Conservation (phyloP, 2,888 invertebrate species). For the Entomobrya proxima region DNA sequence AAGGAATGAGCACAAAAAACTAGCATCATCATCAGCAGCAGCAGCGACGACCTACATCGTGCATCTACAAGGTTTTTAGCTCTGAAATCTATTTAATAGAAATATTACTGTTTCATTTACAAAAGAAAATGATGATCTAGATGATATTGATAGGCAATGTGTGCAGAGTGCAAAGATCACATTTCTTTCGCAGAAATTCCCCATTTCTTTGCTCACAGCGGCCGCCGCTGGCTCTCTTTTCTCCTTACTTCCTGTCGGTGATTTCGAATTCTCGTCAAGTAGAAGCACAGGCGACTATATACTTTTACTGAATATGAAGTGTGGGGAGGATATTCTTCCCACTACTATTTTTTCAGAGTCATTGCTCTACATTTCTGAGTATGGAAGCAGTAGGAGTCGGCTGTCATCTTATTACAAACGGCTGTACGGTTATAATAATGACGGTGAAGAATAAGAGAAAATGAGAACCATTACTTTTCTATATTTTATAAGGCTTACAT, state of each 20-base stretch:
- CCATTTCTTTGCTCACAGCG: neutral
- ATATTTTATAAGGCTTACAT: neutral
- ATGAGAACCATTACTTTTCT: neutral
- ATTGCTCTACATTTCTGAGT: neutral
- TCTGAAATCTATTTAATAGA: constrained; percentile 25
- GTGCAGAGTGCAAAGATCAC: constrained; percentile 3
- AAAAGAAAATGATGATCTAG: neutral
- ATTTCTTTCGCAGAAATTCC: neutral
- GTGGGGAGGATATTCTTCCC: neutral
- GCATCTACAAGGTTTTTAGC: neutral
- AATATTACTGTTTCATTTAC: constrained; percentile 38
- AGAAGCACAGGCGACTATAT: too few species aligned
- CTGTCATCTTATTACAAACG: constrained; percentile 18
- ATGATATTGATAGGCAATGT: constrained; percentile 20
- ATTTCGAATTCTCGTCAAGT: neutral
- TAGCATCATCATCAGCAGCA: too few species aligned
- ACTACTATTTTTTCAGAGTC: neutral
- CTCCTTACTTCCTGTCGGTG: neutral
- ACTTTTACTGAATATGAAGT: neutral
- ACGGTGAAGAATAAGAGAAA: constrained; percentile 9
- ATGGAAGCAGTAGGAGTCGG: too few species aligned
- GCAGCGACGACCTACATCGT: constrained; percentile 11
- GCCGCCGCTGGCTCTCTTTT: neutral
- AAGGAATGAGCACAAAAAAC: neutral
- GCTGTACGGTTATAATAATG: neutral